These are phyloP conservation scores for Mellivora capensis DNA, from an alignment of 2,113 vertebrate genomes.

Conservation along the genomic window DNA sequence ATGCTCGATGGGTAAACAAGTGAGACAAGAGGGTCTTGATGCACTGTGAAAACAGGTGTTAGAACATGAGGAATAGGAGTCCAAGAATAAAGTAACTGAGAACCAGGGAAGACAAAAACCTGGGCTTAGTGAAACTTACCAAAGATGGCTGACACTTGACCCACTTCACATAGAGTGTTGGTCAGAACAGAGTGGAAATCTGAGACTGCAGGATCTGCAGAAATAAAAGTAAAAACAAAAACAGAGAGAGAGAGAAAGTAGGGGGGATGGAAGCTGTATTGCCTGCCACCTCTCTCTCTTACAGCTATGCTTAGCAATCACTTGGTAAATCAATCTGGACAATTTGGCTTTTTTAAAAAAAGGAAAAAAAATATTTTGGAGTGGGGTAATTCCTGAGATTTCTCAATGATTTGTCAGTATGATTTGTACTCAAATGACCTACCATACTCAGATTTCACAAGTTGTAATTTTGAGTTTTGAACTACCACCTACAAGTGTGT, in stretches of 20 bases:
- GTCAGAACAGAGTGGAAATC: neutral
- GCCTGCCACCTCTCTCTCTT: neutral
- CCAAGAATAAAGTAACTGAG: neutral
- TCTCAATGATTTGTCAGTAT: neutral
- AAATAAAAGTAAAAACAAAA: constrained; percentile 15
- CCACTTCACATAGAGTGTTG: neutral
- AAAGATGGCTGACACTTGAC: neutral
- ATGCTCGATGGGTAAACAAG: neutral
- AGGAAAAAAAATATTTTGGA: neutral
- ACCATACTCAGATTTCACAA: neutral
- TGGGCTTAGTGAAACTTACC: neutral
- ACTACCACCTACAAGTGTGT: neutral
- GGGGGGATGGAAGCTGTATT: neutral
- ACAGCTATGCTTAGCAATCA: neutral
- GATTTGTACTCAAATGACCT: neutral
- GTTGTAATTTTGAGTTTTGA: neutral
- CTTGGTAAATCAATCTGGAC: neutral
- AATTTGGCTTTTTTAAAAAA: neutral
- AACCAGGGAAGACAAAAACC: neutral
- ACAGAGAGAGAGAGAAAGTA: neutral
- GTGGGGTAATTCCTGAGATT: neutral
- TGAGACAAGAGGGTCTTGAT: neutral
- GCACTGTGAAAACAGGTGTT: neutral
- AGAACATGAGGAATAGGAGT: neutral
- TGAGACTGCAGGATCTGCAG: constrained; percentile 44